phyloP scores from a whole-genome alignment of 2,113 vertebrate genomes.

The Patagioenas fasciata region DNA sequence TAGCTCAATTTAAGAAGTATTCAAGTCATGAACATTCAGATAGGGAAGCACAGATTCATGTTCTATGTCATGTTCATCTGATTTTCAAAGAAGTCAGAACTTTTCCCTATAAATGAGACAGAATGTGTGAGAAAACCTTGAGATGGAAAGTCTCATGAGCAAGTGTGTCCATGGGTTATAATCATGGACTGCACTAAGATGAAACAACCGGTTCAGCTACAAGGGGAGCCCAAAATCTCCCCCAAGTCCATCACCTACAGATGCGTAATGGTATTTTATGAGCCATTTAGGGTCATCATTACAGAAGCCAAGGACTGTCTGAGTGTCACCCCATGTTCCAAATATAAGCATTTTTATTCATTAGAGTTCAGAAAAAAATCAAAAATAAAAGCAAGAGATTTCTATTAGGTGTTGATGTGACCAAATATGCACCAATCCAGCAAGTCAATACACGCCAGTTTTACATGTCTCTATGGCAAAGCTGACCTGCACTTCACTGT shows the following conservation, averaged over 20 bases:
- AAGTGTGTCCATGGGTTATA: neutral
- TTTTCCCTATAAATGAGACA: neutral
- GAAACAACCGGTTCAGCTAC: neutral
- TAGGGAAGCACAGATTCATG: neutral
- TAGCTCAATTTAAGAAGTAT: neutral
- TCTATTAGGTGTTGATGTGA: neutral
- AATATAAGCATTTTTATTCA: neutral
- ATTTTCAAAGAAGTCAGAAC: neutral
- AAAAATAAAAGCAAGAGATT: neutral
- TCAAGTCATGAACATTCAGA: slow-evolving; percentile 1
- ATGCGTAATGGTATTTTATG: neutral
- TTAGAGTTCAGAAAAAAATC: neutral
- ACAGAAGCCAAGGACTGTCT: neutral
- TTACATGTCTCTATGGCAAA: neutral
- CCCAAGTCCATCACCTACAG: neutral
- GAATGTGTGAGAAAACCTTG: neutral
- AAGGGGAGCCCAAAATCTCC: neutral
- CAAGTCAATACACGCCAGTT: neutral
- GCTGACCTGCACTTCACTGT: neutral
- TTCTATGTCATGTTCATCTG: neutral
- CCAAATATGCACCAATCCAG: neutral
- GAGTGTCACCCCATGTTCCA: neutral
- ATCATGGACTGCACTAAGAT: neutral
- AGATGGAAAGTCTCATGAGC: neutral
- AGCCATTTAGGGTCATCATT: neutral